Conservation (phyloP, 2,888 invertebrate species). For the Pristionchus mayeri region DNA sequence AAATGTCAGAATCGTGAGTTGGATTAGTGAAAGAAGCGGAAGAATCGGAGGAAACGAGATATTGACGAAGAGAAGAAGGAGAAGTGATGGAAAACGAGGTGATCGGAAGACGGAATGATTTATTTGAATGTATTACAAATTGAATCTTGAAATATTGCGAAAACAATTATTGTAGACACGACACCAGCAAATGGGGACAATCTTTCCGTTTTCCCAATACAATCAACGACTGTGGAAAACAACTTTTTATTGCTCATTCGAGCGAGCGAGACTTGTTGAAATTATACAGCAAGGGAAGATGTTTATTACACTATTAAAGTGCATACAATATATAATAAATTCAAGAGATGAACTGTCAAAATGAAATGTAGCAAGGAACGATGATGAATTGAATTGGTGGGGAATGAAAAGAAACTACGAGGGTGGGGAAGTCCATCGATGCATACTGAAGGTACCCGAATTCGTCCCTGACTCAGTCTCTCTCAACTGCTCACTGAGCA, state of each 20-base stretch:
- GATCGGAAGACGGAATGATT: background rate
- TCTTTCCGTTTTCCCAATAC: no score
- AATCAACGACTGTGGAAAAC: no score
- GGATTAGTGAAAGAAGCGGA: background rate
- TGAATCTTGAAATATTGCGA: no score
- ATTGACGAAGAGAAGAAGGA: background rate
- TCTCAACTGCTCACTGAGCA: background rate
- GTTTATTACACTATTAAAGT: no score
- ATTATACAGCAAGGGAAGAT: no score
- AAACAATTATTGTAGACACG: background rate
- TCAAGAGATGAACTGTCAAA: background rate
- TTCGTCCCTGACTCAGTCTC: background rate
- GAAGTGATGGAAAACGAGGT: background rate
- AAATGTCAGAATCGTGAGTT: slow-evolving; percentile 14
- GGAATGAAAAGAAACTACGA: background rate
- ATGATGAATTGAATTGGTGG: background rate
- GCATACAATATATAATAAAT: background rate
- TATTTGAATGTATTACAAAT: background rate
- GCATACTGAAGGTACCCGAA: background rate
- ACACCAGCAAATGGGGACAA: no score
- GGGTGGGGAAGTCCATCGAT: slow-evolving; percentile 24
- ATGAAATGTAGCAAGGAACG: background rate
- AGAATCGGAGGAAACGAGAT: background rate
- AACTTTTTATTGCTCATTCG: no score
- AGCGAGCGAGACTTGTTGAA: no score